Evolutionary conservation across 1,140 invertebrate genomes (phyloP).

Genomic region (Conus betulinus): DNA sequence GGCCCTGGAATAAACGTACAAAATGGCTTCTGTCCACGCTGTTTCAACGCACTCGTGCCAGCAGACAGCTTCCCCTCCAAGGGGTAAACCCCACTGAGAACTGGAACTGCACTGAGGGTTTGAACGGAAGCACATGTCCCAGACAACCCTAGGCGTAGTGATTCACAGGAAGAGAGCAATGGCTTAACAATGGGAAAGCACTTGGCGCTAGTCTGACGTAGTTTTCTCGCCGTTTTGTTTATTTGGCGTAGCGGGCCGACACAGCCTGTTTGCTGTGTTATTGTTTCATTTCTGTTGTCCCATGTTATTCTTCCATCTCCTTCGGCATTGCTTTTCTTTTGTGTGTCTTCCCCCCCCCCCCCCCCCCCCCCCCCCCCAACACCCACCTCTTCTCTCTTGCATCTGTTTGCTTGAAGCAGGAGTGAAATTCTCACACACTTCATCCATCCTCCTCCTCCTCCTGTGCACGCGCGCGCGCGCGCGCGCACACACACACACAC

Average conservation of each 20-base stretch:
- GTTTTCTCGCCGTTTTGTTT: neutral
- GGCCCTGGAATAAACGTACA: no score
- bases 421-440: no score
- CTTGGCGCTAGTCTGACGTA: neutral
- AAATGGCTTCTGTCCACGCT: no score
- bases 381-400: neutral
- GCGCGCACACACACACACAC: no score
- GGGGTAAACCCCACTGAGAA: no score
- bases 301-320: neutral
- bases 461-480: no score
- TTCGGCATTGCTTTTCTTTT: neutral
- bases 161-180: neutral
- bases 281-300: neutral
- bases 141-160: neutral
- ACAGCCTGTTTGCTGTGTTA: neutral
- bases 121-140: neutral
- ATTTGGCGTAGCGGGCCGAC: neutral
- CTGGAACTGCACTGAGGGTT: no score
- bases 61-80: no score
- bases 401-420: neutral
- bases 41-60: no score
- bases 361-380: neutral
- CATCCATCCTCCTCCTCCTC: no score
- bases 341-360: neutral
- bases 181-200: neutral